Evolutionary conservation across 2,888 invertebrate genomes (phyloP).

Genomic region (Sphaerophoria rueppellii): DNA sequence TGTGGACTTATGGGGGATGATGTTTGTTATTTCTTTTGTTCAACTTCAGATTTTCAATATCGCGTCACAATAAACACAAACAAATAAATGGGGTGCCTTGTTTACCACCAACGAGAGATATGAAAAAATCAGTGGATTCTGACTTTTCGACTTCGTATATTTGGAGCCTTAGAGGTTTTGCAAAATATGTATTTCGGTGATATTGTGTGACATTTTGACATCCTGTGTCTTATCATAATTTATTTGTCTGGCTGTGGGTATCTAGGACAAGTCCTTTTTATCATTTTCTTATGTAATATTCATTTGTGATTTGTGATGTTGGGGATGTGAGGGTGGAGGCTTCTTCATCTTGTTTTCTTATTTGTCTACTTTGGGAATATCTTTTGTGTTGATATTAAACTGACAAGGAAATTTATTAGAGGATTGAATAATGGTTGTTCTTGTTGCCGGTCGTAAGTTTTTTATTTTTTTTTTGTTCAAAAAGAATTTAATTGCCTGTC

Average conservation of each 20-base stretch:
- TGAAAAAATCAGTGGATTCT: conserved; percentile 36
- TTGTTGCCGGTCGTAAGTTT: too few relatives aligned
- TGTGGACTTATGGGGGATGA: neutral
- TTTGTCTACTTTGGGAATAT: too few relatives aligned
- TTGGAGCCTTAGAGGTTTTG: conserved; percentile 38
- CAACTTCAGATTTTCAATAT: conserved; percentile 54
- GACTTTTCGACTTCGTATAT: conserved; percentile 27
- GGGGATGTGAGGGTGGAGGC: too few relatives aligned
- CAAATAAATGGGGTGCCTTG: conserved; percentile 10
- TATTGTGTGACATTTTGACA: conserved; percentile 30
- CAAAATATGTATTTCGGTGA: conserved; percentile 13
- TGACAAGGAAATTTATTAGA: too few relatives aligned
- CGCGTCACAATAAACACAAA: neutral
- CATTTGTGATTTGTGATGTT: conserved; percentile 1
- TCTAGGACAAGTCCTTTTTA: neutral
- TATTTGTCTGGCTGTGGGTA: conserved; percentile 40
- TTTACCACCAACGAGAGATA: conserved; percentile 14
- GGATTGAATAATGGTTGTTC: too few relatives aligned
- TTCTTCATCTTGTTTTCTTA: too few relatives aligned
- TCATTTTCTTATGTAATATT: conserved; percentile 27
- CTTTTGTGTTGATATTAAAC: too few relatives aligned
- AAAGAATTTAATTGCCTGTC: too few relatives aligned
- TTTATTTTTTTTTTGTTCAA: too few relatives aligned
- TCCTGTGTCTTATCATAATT: conserved; percentile 44
- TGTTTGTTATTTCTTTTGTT: conserved; percentile 10